Conservation (phyloP, 2,888 invertebrate genomes). For the Maniola hyperantus region DNA sequence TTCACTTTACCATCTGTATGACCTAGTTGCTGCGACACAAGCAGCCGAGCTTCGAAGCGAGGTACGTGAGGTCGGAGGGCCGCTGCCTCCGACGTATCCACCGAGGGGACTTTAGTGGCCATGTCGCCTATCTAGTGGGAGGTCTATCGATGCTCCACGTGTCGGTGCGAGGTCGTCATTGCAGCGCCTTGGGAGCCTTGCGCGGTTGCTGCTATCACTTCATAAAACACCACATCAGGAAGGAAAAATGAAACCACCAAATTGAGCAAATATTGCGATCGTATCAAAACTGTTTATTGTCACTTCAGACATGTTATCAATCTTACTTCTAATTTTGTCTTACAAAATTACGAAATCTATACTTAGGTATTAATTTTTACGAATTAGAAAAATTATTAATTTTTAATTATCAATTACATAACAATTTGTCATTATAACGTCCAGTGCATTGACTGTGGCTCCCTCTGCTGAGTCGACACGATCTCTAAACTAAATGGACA, state of each 20-base stretch:
- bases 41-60: too few relatives aligned
- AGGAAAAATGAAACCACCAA: slow-evolving; percentile 29
- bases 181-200: too few relatives aligned
- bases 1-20: too few relatives aligned
- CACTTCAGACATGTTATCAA: slow-evolving; percentile 29
- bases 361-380: slow-evolving; percentile 15
- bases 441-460: slow-evolving; percentile 1
- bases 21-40: too few relatives aligned
- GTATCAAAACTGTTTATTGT: slow-evolving; percentile 34
- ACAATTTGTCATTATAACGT: slow-evolving; percentile 9
- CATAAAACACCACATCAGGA: neutral
- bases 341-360: slow-evolving; percentile 30
- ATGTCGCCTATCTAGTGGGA: neutral
- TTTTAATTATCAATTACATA: slow-evolving; percentile 13
- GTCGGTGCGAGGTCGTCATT: neutral
- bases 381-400: slow-evolving; percentile 17
- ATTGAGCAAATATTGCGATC: slow-evolving; percentile 34
- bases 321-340: slow-evolving; percentile 30
- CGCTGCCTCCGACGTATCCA: too few relatives aligned
- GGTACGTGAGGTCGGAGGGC: too few relatives aligned
- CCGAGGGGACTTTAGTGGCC: too few relatives aligned
- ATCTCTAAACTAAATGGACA: too few relatives aligned
- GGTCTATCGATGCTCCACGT: neutral
- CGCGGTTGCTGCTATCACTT: too few relatives aligned
- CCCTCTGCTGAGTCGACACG: too few relatives aligned